Evolutionary conservation across 1,140 invertebrate genomes (phyloP).

Genomic region (Pissodes strobi): DNA sequence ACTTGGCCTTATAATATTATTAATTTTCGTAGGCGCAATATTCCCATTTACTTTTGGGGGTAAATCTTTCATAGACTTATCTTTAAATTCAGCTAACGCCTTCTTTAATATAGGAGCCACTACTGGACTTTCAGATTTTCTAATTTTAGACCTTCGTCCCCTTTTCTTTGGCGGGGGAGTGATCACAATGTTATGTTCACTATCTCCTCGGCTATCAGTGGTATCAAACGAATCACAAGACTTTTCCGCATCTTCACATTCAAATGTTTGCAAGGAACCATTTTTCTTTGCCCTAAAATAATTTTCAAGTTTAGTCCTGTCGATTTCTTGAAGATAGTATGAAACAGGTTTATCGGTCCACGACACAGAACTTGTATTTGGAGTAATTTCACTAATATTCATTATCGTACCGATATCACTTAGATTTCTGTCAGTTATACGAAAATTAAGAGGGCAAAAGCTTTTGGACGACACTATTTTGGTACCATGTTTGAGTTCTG

Average conservation of each 20-base stretch:
- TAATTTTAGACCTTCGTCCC: background rate
- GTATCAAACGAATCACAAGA: slow-evolving; percentile 24
- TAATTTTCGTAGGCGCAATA: too few species aligned
- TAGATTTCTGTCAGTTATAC: slow-evolving; percentile 29
- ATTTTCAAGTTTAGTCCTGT: slow-evolving; percentile 29
- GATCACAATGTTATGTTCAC: background rate
- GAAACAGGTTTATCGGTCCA: slow-evolving; percentile 32
- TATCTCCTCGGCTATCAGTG: slow-evolving; percentile 10
- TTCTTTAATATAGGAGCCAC: background rate
- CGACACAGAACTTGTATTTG: slow-evolving; percentile 26
- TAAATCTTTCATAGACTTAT: too few species aligned
- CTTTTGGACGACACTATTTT: slow-evolving; percentile 34
- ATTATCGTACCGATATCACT: slow-evolving; percentile 32
- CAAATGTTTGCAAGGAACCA: slow-evolving; percentile 10
- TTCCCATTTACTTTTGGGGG: too few species aligned
- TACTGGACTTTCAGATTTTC: background rate
- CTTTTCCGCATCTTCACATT: slow-evolving; percentile 9
- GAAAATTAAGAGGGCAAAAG: slow-evolving; percentile 30
- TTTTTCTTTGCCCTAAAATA: slow-evolving; percentile 29
- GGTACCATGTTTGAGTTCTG: slow-evolving; percentile 33
- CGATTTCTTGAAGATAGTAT: slow-evolving; percentile 30
- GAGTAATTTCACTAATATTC: slow-evolving; percentile 29
- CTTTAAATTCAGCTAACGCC: background rate
- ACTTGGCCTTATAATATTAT: slow-evolving; percentile 22
- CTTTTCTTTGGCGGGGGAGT: slow-evolving; percentile 17